Evolutionary conservation across 2,888 invertebrate genomes (phyloP), one percentile per base, ranked within the genome.

Genomic region (Sepiola atlantica): DNA sequence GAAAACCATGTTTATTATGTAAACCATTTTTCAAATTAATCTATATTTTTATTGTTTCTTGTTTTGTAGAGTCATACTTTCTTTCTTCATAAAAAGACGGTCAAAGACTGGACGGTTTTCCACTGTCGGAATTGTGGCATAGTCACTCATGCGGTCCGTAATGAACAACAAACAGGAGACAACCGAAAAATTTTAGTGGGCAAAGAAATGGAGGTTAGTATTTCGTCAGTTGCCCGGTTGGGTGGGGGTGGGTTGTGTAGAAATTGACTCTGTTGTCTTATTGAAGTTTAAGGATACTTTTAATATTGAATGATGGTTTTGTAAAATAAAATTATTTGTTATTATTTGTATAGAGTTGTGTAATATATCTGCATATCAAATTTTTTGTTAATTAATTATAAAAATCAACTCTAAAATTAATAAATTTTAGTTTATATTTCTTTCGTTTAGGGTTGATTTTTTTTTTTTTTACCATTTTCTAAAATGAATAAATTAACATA

Each of bases 101-200:
- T 95, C 16, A 95, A 95, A 16, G 95, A 95, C 90, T 96, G 96
- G 95, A 94, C 95, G 55, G 94, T 96, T 32, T 95, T 95, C 94
- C 95, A 95, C 92, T 96, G 96, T 95, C 94, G 96, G 77, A 96
- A 96, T 94, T 96, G 96, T 95, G 95, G 95, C n/a, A 77, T 95
- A n/a, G 95, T 95, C 61, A 95, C 95, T 54, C 96, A 96, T 95
- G 96, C 96, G 91, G 93, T 94, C 92, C 94, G 92, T n/a, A 77
- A 61, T 94, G 35, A 94, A 92, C 91, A 32, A 91, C n/a, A 94
- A 90, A 55, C 92, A 93, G 35, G 94, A 94, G 94, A 94, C 91
- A 20, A 91, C 94, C 94, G 45, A 55, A 95, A 95, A 54, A 93
- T 95, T n/a, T 94, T 96, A 18, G 94, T 95, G 35, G 95, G 94